These are phyloP conservation scores for Drosophila antonietae DNA, from an alignment of 2,888 invertebrate genomes.

Conservation along the genomic window DNA sequence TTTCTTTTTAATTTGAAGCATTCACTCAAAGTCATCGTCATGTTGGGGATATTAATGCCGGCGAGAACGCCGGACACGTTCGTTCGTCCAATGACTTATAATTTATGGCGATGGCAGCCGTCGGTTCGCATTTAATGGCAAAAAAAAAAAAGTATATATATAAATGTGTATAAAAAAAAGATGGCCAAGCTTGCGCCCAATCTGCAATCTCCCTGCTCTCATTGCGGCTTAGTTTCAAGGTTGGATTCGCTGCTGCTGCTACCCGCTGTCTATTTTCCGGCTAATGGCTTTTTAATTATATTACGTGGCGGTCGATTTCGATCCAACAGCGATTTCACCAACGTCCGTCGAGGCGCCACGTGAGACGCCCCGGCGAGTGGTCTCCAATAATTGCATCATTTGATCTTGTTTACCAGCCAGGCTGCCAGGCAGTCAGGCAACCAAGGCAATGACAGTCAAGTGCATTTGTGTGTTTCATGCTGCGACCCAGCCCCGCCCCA, in stretches of 20 bases:
- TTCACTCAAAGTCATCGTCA: constrained; percentile 83
- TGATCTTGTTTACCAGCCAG: constrained; percentile 59
- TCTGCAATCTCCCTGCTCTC: background rate
- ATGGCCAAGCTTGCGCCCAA: constrained; percentile 21
- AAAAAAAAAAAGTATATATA: constrained; percentile 6
- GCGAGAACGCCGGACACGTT: constrained; percentile 38
- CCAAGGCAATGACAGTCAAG: constrained; percentile 46
- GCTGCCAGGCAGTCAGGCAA: constrained; percentile 8
- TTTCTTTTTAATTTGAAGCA: constrained; percentile 82
- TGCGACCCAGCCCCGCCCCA: constrained; percentile 1
- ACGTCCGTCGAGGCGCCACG: constrained; percentile 9
- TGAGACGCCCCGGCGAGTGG: constrained; percentile 13
- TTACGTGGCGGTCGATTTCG: constrained; percentile 69
- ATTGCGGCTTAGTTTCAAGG: constrained; percentile 59
- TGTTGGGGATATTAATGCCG: constrained; percentile 77
- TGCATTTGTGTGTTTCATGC: constrained; percentile 54
- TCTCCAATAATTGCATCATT: constrained; percentile 72
- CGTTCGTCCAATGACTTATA: constrained; percentile 78
- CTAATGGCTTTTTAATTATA: constrained; percentile 80
- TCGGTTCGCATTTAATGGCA: constrained; percentile 65
- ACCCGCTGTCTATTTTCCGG: constrained; percentile 53
- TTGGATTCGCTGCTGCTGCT: constrained; percentile 27
- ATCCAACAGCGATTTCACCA: constrained; percentile 42
- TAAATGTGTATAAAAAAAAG: background rate
- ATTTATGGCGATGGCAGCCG: constrained; percentile 75